These are phyloP conservation scores for Argyrosomus japonicus DNA, from an alignment of 2,113 vertebrate species.

Conservation along the genomic window DNA sequence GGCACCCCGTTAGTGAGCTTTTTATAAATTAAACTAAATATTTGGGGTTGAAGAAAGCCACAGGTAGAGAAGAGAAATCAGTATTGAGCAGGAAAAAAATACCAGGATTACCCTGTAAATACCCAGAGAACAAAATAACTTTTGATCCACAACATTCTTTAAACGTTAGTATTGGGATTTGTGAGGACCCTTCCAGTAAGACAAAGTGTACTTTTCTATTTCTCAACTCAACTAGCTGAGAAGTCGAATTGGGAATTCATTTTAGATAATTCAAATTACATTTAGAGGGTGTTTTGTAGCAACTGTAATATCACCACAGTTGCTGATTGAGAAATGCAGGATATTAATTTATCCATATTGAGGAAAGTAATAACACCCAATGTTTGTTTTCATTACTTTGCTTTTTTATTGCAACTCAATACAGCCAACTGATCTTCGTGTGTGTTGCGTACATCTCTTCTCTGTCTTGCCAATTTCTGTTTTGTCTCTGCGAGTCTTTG, in stretches of 20 bases:
- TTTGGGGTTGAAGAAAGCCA: not conserved
- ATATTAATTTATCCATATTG: not conserved
- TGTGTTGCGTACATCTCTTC: not conserved
- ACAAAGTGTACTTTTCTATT: not conserved
- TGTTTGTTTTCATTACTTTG: not conserved
- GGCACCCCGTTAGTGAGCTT: not conserved
- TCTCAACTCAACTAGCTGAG: not conserved
- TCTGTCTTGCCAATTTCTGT: not conserved
- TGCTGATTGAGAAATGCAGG: not conserved
- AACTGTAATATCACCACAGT: not conserved
- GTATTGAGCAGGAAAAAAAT: not conserved
- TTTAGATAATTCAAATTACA: not conserved
- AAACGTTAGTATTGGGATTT: not conserved
- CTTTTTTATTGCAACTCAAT: not conserved
- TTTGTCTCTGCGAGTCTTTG: conserved; percentile 12
- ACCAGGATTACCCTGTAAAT: not conserved
- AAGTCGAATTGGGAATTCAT: not conserved
- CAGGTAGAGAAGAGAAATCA: not conserved
- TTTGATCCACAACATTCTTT: not conserved
- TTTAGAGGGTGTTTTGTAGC: not conserved
- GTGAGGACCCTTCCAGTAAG: not conserved
- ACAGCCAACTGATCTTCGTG: not conserved
- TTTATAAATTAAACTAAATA: not conserved
- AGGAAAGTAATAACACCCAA: not conserved
- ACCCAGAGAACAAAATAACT: not conserved